Evolutionary conservation across 2,113 vertebrate species (phyloP).

Genomic region (Gavialis gangeticus): DNA sequence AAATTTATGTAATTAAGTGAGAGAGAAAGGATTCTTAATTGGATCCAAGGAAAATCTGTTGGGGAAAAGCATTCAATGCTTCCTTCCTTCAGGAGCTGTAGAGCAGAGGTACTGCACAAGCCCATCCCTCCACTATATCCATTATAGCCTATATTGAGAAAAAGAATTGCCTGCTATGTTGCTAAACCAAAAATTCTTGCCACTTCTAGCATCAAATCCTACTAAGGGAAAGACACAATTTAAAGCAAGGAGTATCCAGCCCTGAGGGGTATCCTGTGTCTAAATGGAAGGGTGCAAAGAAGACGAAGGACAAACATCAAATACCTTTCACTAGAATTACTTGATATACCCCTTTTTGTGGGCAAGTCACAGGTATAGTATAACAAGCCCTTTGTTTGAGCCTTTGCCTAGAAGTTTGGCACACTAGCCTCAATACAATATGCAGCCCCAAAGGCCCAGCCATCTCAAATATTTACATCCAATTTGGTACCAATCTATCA

Average conservation of each 20-base stretch:
- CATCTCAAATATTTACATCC: too few relatives aligned
- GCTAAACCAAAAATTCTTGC: neutral
- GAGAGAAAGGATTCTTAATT: too few relatives aligned
- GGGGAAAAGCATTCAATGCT: too few relatives aligned
- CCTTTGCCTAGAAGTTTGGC: neutral
- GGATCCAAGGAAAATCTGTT: too few relatives aligned
- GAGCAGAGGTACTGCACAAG: neutral
- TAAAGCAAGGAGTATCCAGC: neutral
- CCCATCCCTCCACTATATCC: too few relatives aligned
- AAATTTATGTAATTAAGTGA: neutral
- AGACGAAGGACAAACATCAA: neutral
- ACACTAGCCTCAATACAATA: too few relatives aligned
- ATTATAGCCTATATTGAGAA: too few relatives aligned
- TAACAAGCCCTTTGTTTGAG: neutral
- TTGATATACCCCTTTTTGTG: neutral
- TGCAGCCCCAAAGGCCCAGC: too few relatives aligned
- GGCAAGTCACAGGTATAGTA: neutral
- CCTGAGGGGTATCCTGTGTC: neutral
- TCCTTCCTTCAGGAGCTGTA: too few relatives aligned
- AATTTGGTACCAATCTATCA: too few relatives aligned
- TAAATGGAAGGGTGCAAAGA: neutral
- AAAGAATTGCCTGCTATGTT: too few relatives aligned
- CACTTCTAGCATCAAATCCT: neutral
- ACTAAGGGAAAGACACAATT: neutral
- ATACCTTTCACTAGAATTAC: neutral